Evolutionary conservation across 1,140 invertebrate genomes (phyloP), one percentile per base, ranked within the genome.

Genomic region (Drosophila orena): DNA sequence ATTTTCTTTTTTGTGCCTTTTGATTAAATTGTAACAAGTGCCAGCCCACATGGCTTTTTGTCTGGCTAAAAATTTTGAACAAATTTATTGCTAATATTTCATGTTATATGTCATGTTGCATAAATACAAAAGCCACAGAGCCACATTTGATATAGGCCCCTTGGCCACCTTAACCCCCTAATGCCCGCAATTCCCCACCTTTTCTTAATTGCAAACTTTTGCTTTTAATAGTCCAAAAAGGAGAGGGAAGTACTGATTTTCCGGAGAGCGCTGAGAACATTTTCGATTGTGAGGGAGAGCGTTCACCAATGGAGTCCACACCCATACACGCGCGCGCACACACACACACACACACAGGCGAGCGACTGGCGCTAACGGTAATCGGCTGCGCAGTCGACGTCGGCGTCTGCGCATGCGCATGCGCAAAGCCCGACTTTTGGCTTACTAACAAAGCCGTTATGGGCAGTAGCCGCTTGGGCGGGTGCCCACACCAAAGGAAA

Each of bases 401-500:
- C 49, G 7, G 30, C 55, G 11, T 56, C 50, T 44, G 60, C 42
- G 42, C 56, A 40, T 44, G 60, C 42, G 42, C 56, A 40, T 65
- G 77, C 73, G 38, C 35, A 35, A 27, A 53, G 61, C 64, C 64
- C 40, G 68, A 44, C 68, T 71, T 70, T 70, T 70, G 66, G 66
- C 81, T 80, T 90, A 89, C 84, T 89, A 90, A 89, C 84, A 89
- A 89, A 81, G 84, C 84, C 84, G 84, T 89, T 89, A 89, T 89
- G 85, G 79, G 84, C 85, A 90, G 84, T 89, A 89, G 84, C 61
- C 71, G 84, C 75, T 58, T 88, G 79, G 83, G 83, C 83, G 83
- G 79, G 84, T 75, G 83, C 81, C 81, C 71, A 86, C 79, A 88
- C 66, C 59, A 44, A 24, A 46, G 42, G 37, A 47, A 61, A 55